A percentile compares a stretch with the other conserved stretches of the same genome.
phyloP scores from a whole-genome alignment of 2,888 invertebrate species.

The Neoaliturus tenellus region DNA sequence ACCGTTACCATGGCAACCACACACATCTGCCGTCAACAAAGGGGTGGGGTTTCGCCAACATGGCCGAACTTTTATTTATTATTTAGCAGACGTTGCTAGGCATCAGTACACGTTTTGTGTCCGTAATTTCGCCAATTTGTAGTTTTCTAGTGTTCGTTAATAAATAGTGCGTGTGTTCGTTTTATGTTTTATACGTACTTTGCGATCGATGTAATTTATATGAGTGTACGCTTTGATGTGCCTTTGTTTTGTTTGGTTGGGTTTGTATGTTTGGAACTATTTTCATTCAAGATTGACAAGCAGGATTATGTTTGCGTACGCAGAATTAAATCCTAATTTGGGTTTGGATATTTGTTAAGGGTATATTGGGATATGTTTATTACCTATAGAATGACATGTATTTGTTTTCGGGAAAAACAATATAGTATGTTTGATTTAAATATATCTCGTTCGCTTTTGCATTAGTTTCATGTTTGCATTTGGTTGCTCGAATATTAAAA shows the following conservation, averaged over 20 bases:
- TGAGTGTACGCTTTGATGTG: neutral
- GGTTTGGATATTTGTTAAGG: neutral
- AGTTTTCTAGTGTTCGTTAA: constrained; percentile 8
- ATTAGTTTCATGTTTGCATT: no score
- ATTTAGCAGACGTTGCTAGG: constrained; percentile 30
- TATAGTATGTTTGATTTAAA: no score
- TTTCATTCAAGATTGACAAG: neutral
- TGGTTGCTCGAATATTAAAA: no score
- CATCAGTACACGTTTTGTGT: constrained; percentile 31
- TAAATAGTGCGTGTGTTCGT: constrained; percentile 32
- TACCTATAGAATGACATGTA: neutral
- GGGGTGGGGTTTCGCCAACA: constrained; percentile 43
- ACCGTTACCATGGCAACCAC: constrained; percentile 19
- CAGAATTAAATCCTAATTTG: neutral
- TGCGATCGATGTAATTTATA: neutral
- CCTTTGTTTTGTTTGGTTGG: neutral
- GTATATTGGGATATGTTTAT: neutral
- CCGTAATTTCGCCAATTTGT: constrained; percentile 16
- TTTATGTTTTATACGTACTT: constrained; percentile 15
- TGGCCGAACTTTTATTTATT: constrained; percentile 50
- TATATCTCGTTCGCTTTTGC: no score
- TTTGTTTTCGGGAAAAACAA: neutral
- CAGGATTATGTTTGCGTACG: neutral
- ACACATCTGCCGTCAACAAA: constrained; percentile 32
- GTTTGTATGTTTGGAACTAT: neutral